phyloP scores from a whole-genome alignment of 2,113 vertebrate species.

The Ceyx margarethae region DNA sequence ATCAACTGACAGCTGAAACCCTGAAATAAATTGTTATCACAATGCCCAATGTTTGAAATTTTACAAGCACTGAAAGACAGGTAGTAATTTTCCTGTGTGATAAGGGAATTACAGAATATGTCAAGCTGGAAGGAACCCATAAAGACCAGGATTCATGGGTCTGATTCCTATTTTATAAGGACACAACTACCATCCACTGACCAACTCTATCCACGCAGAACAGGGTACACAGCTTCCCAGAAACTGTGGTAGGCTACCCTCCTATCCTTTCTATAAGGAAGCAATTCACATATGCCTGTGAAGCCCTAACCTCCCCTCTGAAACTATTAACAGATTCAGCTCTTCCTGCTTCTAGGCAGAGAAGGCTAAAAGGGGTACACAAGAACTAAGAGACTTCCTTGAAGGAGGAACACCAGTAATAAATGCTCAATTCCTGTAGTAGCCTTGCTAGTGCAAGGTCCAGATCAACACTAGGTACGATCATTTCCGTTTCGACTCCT shows the following conservation, averaged over 20 bases:
- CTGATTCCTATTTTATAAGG: background rate
- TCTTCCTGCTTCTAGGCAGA: background rate
- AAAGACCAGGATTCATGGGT: background rate
- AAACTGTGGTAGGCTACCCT: background rate
- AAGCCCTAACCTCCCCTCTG: background rate
- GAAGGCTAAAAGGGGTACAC: background rate
- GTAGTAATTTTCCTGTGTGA: background rate
- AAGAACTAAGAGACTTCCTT: background rate
- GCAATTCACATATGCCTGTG: background rate
- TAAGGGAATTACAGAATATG: background rate
- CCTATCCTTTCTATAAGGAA: background rate
- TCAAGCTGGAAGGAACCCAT: background rate
- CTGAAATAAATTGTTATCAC: background rate
- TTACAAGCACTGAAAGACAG: background rate
- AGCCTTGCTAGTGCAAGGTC: background rate
- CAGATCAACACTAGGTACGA: background rate
- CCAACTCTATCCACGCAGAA: background rate
- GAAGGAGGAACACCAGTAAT: background rate
- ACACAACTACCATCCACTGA: background rate
- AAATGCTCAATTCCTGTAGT: background rate
- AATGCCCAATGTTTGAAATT: background rate
- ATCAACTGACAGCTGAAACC: background rate
- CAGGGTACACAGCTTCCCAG: background rate
- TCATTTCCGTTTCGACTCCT: background rate
- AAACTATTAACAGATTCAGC: background rate